Percentiles rank a stretch among this genome's conserved stretches.
Evolutionary conservation across 37 sponge, comb jelly and placozoan species (phyloP).

Genomic region (Beroe ovata): DNA sequence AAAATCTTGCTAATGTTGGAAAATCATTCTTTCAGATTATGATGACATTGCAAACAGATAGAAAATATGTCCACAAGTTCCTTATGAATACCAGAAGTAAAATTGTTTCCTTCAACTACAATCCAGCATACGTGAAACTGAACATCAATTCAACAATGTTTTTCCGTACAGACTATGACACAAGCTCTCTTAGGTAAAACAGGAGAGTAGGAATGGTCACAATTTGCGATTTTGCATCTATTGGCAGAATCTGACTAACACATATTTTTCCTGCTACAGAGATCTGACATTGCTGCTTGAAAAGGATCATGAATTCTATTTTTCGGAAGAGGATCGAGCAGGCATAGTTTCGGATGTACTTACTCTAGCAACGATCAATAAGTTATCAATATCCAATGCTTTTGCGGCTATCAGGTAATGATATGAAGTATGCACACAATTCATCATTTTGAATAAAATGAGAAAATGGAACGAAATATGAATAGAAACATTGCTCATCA

Average conservation of each 20-base stretch:
- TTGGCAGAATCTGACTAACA: too few species aligned
- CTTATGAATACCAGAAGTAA: constrained; percentile 23
- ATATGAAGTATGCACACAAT: too few species aligned
- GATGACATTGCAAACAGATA: constrained; percentile 6
- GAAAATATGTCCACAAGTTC: neutral
- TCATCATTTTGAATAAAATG: too few species aligned
- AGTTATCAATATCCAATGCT: neutral
- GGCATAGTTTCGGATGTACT: constrained; percentile 41
- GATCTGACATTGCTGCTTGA: neutral
- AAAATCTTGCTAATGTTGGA: too few species aligned
- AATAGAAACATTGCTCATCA: neutral
- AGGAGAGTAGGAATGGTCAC: too few species aligned
- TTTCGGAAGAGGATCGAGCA: constrained; percentile 39
- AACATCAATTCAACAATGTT: constrained; percentile 58
- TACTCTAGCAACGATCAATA: constrained; percentile 8
- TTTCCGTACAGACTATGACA: constrained; percentile 17
- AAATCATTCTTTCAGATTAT: neutral
- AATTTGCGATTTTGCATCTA: too few species aligned
- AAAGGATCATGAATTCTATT: neutral
- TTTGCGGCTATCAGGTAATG: neutral
- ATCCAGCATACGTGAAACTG: neutral
- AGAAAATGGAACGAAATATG: too few species aligned
- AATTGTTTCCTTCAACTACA: constrained; percentile 56
- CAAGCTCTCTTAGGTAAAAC: neutral
- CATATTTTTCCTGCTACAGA: neutral